Conservation (phyloP, 2,888 invertebrate species). For the Margaritifera margaritifera region DNA sequence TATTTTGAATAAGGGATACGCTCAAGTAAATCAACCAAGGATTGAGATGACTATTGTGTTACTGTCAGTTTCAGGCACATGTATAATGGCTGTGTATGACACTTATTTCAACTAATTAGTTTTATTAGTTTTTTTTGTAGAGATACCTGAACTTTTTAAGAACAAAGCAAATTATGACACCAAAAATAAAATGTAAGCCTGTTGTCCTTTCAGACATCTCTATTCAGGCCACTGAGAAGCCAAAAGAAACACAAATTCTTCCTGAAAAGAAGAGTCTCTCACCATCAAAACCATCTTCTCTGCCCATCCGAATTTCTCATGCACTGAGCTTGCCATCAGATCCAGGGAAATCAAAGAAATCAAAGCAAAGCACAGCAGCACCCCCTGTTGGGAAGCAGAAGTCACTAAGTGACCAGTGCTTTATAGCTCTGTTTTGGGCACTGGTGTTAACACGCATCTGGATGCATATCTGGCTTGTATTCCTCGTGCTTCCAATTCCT, state of each 20-base stretch:
- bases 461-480: constrained; percentile 88
- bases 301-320: constrained; percentile 1
- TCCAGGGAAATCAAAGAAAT: not conserved
- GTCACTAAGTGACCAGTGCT: constrained; percentile 68
- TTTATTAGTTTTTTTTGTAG: no score
- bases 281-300: constrained; percentile 1
- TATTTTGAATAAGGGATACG: no score
- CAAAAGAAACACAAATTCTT: not conserved
- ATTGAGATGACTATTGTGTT: no score
- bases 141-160: no score
- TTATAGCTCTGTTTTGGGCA: constrained; percentile 81
- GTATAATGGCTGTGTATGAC: no score
- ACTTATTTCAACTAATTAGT: no score
- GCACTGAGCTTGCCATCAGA: not conserved
- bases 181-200: not conserved
- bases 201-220: constrained; percentile 3
- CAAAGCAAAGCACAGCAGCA: constrained; percentile 1
- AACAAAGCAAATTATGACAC: not conserved
- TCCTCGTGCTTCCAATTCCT: constrained; percentile 83
- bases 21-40: no score
- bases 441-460: constrained; percentile 88
- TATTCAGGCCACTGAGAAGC: not conserved
- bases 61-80: no score
- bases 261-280: no score
- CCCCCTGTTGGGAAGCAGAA: constrained; percentile 11